Evolutionary conservation across 2,797 vertebrate species (phyloP).

Genomic region (Thamnophis elegans): DNA sequence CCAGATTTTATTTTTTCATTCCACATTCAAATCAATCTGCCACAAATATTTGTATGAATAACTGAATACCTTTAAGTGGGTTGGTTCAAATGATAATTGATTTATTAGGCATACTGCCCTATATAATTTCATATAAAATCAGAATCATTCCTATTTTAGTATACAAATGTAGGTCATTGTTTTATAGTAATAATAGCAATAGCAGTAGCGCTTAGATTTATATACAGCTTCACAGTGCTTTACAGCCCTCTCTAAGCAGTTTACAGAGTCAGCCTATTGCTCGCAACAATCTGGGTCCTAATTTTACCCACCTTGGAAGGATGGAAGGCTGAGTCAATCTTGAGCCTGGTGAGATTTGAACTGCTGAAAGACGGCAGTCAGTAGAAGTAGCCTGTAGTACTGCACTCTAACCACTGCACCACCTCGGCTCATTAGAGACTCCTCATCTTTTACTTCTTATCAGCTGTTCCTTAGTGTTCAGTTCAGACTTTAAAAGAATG

Average conservation of each 20-base stretch:
- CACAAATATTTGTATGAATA: neutral
- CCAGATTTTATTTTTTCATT: neutral
- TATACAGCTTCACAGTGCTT: no score
- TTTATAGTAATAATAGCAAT: neutral
- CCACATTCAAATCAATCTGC: neutral
- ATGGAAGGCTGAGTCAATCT: no score
- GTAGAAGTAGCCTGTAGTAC: no score
- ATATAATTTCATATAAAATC: neutral
- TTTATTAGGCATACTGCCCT: neutral
- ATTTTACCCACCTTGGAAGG: no score
- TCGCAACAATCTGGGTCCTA: no score
- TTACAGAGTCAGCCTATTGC: no score
- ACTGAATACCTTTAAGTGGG: neutral
- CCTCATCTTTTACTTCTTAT: neutral
- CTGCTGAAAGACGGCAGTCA: no score
- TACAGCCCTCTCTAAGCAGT: no score
- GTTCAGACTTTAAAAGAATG: neutral
- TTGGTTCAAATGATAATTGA: neutral
- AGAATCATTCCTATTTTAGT: neutral
- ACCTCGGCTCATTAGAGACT: neutral
- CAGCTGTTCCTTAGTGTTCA: neutral
- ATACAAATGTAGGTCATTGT: neutral
- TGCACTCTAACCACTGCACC: no score
- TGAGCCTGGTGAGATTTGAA: no score
- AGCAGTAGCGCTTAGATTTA: no score